These are phyloP conservation scores for Penaeus japonicus DNA, from an alignment of 1,140 invertebrate species.

Conservation along the genomic window DNA sequence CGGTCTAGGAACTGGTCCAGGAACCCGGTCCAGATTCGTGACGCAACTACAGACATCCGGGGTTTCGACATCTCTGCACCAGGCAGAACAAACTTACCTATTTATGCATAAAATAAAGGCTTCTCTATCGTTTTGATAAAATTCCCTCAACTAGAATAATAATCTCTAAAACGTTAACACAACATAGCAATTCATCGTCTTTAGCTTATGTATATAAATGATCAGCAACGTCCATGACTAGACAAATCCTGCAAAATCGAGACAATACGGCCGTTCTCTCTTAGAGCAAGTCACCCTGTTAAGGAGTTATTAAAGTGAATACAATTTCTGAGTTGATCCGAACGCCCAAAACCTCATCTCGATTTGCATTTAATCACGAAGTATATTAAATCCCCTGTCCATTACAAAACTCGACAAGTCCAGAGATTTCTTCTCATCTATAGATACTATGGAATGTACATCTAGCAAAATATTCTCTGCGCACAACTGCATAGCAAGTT, in stretches of 20 bases:
- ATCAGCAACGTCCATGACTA: neutral
- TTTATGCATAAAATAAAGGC: neutral
- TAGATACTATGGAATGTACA: constrained; percentile 7
- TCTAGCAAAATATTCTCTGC: constrained; percentile 6
- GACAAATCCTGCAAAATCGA: neutral
- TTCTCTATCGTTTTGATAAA: constrained; percentile 10
- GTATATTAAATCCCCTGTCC: neutral
- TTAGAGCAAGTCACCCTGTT: neutral
- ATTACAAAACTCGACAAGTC: constrained; percentile 3
- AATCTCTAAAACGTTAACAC: constrained; percentile 19
- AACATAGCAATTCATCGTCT: constrained; percentile 3
- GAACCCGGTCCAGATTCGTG: neutral
- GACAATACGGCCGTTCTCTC: neutral
- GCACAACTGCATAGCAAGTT: constrained; percentile 23
- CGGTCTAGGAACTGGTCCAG: neutral
- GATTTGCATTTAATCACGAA: neutral
- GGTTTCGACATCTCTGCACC: constrained; percentile 8
- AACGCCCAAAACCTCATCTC: neutral
- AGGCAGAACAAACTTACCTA: constrained; percentile 15
- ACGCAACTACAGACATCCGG: neutral
- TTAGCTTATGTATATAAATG: neutral
- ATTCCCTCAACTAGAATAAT: constrained; percentile 26
- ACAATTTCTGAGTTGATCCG: neutral
- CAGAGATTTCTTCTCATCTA: neutral
- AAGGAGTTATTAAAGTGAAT: too few relatives aligned